Base-by-base conservation (phyloP, 1,140 invertebrate genomes). In the Zaprionus davidi region DNA sequence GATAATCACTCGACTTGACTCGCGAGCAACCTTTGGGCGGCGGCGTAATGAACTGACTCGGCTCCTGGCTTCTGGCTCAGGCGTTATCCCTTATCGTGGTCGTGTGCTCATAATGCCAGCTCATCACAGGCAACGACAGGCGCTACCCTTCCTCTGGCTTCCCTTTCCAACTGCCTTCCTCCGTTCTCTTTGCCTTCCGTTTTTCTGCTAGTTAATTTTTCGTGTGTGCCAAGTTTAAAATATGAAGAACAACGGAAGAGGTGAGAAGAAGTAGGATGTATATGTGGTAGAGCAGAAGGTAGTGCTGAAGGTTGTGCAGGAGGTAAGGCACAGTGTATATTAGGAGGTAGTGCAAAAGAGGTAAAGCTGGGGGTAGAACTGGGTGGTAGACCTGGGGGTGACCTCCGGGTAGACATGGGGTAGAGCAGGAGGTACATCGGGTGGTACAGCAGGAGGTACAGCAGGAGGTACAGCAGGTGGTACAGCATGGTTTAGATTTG, bases 191-290 rank as follows among this genome's bases (percentile, higher is more conserved):
- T 31, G 12, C 24, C 11, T 38, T 34, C 24, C 28, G 69, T 51
- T 71, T 71, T 71, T 64, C 60, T 71, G 69, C 69, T 44, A 62
- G 69, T 71, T 71, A 71, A 71, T 55, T 64, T 71, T 71, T 46
- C 69, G 60, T 71, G 38, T 71, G 60, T 71, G 69, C 69, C 59
- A 64, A 71, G 60, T 71, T 71, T 71, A 64, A 71, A 71, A 64
- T 67, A 67, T 46, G 13, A 26, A 31, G 53, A 58, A 56, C 26
- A 56, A 56, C 15, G 22, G 6, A 20, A 44, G 38, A 57, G 38
- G 51, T 34, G 20, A 36, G 24, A 9, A 57, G 28, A 22, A n/a
- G 41, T 2, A 9, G 7, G 6, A 17, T 2, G 41, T 4, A 0
- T 26, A 2, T 26, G 4, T 26, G 24, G 24, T 26, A 22, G 11